Evolutionary conservation across 2,797 vertebrate species (phyloP).

Genomic region (Chiropotes sagulatus): DNA sequence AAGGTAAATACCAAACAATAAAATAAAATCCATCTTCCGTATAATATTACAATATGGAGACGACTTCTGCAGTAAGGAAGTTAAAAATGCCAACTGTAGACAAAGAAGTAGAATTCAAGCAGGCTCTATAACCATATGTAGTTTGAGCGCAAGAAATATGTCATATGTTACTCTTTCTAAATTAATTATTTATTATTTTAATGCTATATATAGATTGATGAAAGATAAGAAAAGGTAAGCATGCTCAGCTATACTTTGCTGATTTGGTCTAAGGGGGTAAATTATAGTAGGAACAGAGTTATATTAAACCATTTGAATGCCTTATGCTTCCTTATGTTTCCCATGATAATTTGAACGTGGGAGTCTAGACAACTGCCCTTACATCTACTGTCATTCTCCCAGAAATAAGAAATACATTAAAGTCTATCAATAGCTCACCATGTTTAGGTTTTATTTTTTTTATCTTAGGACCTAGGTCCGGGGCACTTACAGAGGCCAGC

Average conservation of each 20-base stretch:
- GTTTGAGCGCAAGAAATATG: neutral
- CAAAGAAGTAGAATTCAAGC: neutral
- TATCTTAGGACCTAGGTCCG: neutral
- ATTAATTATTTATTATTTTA: neutral
- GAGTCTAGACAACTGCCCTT: neutral
- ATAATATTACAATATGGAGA: neutral
- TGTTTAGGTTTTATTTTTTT: neutral
- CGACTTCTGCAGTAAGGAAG: neutral
- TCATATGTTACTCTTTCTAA: neutral
- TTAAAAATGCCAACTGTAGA: neutral
- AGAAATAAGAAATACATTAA: neutral
- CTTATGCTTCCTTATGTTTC: neutral
- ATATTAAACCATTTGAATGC: neutral
- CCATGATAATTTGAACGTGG: neutral
- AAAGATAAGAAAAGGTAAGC: neutral
- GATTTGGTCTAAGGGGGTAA: neutral
- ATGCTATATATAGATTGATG: neutral
- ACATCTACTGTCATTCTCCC: neutral
- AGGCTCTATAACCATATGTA: neutral
- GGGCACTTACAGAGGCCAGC: conserved; percentile 34
- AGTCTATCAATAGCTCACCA: neutral
- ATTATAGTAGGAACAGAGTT: neutral
- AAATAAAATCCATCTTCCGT: neutral
- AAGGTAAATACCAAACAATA: neutral
- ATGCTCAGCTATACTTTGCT: neutral